Base-by-base conservation (phyloP, 2,113 vertebrate species). In the Marmota flaviventris region DNA sequence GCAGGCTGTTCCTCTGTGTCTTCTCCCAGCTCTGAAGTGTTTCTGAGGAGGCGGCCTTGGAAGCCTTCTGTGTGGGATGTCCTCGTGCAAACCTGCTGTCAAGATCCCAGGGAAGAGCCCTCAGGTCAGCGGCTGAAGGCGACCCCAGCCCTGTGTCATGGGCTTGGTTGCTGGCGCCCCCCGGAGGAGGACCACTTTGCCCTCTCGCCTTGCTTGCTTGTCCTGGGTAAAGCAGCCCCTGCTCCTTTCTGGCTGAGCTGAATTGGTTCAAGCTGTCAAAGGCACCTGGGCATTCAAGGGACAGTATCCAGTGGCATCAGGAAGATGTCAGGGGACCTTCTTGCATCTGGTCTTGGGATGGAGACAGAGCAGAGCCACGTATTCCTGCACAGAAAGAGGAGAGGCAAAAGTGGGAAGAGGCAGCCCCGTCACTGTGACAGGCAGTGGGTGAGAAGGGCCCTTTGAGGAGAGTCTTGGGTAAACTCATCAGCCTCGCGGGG, bases 1-100 rank as follows among this genome's bases (percentile, higher is more conserved):
- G 78, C 45, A 42, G 86, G 8, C 67, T 27, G 13, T 39, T 78
- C 48, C 85, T 85, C 37, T 25, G 45, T 88, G 58, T 88, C 89
- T 85, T 83, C 72, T 42, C 91, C 34, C 34, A 91, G 89, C n/a
- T 82, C 61, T 81, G 65, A 92, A 69, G 63, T 82, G 58, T 85
- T 65, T 77, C 63, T 82, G 58, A 95, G 73, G 51, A 65, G 8
- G 22, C 53, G n/a, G 32, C 0, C 45, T 58, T 72, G 92, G 87
- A 67, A 93, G 82, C 51, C 95, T 77, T 76, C 73, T 61, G 63
- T 9, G 51, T 5, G 0, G 37, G 25, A 73, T 18, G 7, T 32
- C 29, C 76, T 92, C 32, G 2, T 90, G 75, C 73, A 77, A 69
- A 85, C 34, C 34, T 67, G 82, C 37, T 51, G 20, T 61, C 37